Conservation (phyloP, 2,888 invertebrate species). For the Epinotia ramella region DNA sequence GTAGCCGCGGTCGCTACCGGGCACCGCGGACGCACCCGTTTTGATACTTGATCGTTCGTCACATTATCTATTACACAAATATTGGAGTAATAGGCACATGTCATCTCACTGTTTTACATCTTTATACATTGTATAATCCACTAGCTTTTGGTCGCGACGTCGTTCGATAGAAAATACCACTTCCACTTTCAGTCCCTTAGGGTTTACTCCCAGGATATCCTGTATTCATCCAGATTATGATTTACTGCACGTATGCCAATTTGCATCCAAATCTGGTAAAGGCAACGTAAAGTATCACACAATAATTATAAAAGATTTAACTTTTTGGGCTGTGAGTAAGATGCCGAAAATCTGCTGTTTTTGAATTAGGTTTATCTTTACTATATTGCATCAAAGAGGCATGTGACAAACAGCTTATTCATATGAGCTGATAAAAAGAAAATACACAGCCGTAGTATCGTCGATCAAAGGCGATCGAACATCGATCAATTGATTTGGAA, state of each 20-base stretch:
- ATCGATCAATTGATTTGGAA: background rate
- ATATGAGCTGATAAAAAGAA: background rate
- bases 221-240: no score
- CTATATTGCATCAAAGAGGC: background rate
- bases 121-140: no score
- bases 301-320: background rate
- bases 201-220: no score
- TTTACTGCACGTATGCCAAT: no score
- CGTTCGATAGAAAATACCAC: no score
- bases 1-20: conserved; percentile 54
- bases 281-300: background rate
- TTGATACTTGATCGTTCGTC: conserved; percentile 59
- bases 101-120: background rate
- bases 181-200: no score
- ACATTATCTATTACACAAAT: conserved; percentile 4
- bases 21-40: conserved; percentile 53
- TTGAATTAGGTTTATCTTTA: background rate
- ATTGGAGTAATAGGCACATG: background rate
- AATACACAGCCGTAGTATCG: background rate
- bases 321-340: background rate
- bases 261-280: background rate
- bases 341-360: background rate
- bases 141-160: no score
- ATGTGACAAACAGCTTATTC: background rate
- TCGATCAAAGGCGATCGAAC: background rate